These are phyloP conservation scores for Xylota sylvarum DNA, from an alignment of 2,888 invertebrate genomes.

Conservation along the genomic window DNA sequence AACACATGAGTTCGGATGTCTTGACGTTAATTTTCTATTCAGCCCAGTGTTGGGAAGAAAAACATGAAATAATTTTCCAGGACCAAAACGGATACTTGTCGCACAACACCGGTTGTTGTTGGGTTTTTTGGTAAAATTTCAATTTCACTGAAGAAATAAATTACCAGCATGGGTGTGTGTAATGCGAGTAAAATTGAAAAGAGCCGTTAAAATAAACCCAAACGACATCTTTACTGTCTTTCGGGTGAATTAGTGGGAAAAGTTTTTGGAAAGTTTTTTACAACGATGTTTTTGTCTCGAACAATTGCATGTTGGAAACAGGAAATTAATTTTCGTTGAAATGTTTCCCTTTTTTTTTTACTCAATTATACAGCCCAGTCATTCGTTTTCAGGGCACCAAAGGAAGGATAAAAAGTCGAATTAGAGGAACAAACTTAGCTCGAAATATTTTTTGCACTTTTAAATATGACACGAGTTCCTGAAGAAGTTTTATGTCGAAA, in stretches of 20 bases:
- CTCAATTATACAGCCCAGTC: background rate
- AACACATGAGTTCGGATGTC: constrained; percentile 22
- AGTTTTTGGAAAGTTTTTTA: constrained; percentile 1
- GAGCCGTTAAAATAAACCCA: constrained; percentile 41
- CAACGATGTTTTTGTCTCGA: background rate
- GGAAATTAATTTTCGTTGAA: background rate
- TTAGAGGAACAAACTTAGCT: too few relatives aligned
- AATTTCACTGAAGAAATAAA: background rate
- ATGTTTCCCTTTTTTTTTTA: background rate
- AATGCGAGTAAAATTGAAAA: constrained; percentile 43
- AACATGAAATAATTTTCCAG: constrained; percentile 15
- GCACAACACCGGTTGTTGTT: background rate
- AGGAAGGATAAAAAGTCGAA: too few relatives aligned
- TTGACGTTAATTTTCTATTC: constrained; percentile 52
- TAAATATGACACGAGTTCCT: too few relatives aligned
- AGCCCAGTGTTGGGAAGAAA: background rate
- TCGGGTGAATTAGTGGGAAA: constrained; percentile 40
- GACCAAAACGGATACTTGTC: background rate
- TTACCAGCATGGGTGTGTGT: constrained; percentile 1
- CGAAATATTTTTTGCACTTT: too few relatives aligned
- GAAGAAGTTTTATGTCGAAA: too few relatives aligned
- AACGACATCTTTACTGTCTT: constrained; percentile 48
- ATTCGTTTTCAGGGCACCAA: background rate
- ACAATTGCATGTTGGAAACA: background rate
- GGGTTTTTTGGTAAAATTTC: background rate